Percentiles rank a stretch among this genome's conserved stretches.
Conservation (phyloP, 2,888 invertebrate species). For the Fragum fragum region DNA sequence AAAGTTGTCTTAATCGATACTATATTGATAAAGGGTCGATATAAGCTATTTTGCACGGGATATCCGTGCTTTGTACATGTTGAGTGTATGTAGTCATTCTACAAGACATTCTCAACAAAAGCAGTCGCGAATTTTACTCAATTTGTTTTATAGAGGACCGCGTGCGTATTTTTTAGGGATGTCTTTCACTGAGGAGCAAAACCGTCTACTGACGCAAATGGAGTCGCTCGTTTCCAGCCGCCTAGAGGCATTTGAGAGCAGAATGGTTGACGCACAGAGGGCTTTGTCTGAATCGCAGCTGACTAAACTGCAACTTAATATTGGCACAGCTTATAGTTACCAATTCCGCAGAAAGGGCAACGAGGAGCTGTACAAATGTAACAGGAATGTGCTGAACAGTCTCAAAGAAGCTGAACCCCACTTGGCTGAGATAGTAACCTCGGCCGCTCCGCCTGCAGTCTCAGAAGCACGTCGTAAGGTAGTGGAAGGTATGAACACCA, state of each 20-base stretch:
- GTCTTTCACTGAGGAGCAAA: conserved; percentile 5
- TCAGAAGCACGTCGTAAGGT: background rate
- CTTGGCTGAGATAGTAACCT: background rate
- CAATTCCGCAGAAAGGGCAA: conserved; percentile 17
- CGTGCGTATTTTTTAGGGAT: background rate
- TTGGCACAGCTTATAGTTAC: background rate
- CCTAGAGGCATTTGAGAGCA: background rate
- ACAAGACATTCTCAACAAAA: background rate
- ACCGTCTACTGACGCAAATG: conserved; percentile 2
- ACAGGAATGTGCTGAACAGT: conserved; percentile 5
- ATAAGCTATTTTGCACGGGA: background rate
- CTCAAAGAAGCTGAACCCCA: conserved; percentile 1
- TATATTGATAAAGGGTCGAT: background rate
- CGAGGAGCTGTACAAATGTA: conserved; percentile 25
- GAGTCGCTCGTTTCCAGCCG: background rate
- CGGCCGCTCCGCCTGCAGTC: background rate
- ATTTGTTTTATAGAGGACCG: background rate
- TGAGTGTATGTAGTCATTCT: background rate
- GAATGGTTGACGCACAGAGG: conserved; percentile 12
- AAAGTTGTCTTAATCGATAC: conserved; percentile 9
- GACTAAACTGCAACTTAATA: background rate
- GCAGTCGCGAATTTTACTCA: background rate
- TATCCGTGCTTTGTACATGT: conserved; percentile 35
- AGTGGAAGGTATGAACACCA: conserved; percentile 8
- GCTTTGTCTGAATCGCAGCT: background rate